phyloP scores from a whole-genome alignment of 2,797 vertebrate genomes.

The Artibeus lituratus region DNA sequence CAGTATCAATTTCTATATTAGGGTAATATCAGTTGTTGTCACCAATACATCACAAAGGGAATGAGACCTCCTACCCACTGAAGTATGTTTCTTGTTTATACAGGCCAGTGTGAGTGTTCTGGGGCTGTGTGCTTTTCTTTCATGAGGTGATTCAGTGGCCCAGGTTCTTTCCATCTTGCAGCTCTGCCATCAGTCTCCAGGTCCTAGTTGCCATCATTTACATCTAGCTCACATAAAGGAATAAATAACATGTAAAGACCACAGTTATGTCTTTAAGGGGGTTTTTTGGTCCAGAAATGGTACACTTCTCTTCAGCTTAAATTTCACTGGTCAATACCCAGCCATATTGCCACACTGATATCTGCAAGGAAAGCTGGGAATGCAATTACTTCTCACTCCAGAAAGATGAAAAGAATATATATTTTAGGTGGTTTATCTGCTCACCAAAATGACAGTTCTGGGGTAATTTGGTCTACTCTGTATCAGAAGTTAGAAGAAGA shows the following conservation, averaged over 20 bases:
- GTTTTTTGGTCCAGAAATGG: not conserved
- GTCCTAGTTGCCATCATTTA: not conserved
- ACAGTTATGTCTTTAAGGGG: not conserved
- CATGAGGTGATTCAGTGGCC: not conserved
- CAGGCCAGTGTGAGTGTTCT: not conserved
- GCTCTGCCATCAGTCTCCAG: not conserved
- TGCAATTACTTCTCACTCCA: not conserved
- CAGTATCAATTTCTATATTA: not conserved
- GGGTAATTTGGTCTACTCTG: not conserved
- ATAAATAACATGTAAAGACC: not conserved
- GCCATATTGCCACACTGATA: not conserved
- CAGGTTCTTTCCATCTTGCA: not conserved
- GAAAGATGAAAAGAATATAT: not conserved
- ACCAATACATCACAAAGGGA: not conserved
- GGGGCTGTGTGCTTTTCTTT: not conserved
- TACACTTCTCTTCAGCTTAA: not conserved
- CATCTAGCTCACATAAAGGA: not conserved
- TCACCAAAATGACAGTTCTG: not conserved
- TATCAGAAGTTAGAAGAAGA: not conserved
- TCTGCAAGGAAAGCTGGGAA: not conserved
- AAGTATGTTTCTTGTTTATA: not conserved
- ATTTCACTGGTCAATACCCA: not conserved
- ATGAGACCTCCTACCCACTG: not conserved
- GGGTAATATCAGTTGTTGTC: not conserved
- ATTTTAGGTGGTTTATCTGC: not conserved